Evolutionary conservation across 2,113 vertebrate genomes (phyloP).

Genomic region (Meleagris gallopavo): DNA sequence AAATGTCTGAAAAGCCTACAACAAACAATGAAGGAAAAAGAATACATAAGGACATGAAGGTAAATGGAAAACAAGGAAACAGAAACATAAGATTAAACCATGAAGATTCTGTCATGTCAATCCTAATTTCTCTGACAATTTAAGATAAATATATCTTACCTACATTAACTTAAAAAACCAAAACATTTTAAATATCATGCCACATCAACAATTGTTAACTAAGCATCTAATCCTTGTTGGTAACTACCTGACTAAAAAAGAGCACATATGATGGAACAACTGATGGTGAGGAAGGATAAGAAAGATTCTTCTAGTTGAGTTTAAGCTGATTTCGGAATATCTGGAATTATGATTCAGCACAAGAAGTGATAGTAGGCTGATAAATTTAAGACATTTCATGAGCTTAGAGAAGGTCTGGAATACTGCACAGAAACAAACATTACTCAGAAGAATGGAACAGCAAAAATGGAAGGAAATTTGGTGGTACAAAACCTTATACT

Average conservation of each 20-base stretch:
- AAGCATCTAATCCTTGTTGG: background rate
- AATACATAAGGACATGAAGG: background rate
- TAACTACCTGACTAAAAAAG: slow-evolving; percentile 4
- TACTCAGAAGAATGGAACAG: slow-evolving; percentile 8
- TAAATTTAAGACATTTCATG: slow-evolving; percentile 18
- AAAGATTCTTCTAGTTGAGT: background rate
- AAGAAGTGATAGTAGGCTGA: slow-evolving; percentile 30
- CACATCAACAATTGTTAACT: background rate
- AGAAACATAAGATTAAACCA: background rate
- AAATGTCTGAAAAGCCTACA: background rate
- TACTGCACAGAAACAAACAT: slow-evolving; percentile 15
- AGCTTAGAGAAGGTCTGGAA: background rate
- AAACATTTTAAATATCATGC: background rate
- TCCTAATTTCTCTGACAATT: background rate
- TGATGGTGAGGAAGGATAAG: background rate
- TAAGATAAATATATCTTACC: background rate
- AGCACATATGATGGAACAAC: background rate
- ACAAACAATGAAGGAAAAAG: background rate
- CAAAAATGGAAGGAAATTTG: background rate
- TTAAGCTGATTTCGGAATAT: slow-evolving; percentile 46
- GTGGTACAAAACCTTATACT: background rate
- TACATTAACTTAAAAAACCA: background rate
- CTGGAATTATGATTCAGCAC: slow-evolving; percentile 53
- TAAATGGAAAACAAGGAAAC: background rate
- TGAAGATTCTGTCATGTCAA: background rate